Percentiles rank a stretch among this genome's conserved stretches.
These are phyloP conservation scores for Tinamus guttatus DNA, from an alignment of 2,113 vertebrate species.

Conservation along the genomic window DNA sequence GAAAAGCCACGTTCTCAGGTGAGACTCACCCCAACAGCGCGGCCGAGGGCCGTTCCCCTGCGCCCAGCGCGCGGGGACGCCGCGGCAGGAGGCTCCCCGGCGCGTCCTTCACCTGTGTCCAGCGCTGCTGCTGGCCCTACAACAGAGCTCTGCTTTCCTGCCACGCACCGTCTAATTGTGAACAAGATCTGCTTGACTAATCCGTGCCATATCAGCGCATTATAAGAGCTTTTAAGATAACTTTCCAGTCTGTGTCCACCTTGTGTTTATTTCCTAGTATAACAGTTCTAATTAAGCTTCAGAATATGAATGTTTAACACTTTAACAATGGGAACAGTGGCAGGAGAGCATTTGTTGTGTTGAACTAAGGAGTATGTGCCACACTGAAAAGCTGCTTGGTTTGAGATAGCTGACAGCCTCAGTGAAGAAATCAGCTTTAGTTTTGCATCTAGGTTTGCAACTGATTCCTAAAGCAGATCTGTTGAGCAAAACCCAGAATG, in stretches of 20 bases:
- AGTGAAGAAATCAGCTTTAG: neutral
- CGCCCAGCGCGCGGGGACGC: neutral
- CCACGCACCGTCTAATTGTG: neutral
- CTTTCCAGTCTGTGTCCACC: neutral
- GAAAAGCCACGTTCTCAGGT: neutral
- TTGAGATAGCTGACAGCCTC: neutral
- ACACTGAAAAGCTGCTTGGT: neutral
- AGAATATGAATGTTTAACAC: neutral
- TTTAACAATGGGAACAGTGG: neutral
- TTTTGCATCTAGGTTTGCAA: neutral
- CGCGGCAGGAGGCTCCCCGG: too few species aligned
- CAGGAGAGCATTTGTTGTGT: neutral
- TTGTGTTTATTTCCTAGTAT: neutral
- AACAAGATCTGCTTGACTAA: neutral
- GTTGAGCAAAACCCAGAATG: rapidly evolving
- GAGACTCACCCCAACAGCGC: too few species aligned
- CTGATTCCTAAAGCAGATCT: neutral
- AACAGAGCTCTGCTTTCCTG: neutral
- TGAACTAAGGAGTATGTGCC: neutral
- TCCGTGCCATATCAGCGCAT: neutral
- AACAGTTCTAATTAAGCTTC: conserved; percentile 1
- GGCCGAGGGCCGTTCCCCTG: too few species aligned
- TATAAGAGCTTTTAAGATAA: neutral
- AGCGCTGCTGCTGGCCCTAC: neutral
- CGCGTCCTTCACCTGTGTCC: neutral